Evolutionary conservation across 1,140 invertebrate species (phyloP).

Genomic region (Brachionus manjavacas): DNA sequence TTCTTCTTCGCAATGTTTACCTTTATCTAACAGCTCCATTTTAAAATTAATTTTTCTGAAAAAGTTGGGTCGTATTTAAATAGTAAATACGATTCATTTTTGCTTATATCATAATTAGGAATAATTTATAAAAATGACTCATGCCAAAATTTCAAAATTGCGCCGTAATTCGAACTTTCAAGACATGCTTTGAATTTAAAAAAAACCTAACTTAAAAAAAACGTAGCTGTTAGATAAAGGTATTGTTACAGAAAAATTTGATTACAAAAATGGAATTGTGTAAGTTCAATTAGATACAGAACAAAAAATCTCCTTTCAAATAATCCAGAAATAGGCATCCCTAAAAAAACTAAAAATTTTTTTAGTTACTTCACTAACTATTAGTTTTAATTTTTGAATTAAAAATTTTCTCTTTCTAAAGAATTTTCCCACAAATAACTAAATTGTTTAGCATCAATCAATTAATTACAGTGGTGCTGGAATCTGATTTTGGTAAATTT

Average conservation of each 20-base stretch:
- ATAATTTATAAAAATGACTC: neutral
- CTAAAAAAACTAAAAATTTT: too few relatives aligned
- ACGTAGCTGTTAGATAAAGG: constrained; percentile 36
- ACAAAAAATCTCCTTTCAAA: neutral
- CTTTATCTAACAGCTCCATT: constrained; percentile 40
- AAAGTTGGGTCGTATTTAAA: neutral
- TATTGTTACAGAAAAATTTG: too few relatives aligned
- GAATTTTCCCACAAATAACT: too few relatives aligned
- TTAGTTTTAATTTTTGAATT: too few relatives aligned
- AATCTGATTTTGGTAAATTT: too few relatives aligned
- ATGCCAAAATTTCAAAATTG: neutral
- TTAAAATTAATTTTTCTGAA: neutral
- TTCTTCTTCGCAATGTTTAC: constrained; percentile 35
- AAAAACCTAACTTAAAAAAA: neutral
- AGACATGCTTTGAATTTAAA: neutral
- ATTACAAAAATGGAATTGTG: too few relatives aligned
- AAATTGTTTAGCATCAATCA: too few relatives aligned
- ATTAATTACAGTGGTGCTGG: too few relatives aligned
- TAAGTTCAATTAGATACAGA: neutral
- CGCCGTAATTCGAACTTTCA: neutral
- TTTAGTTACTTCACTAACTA: too few relatives aligned
- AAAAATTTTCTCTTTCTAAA: too few relatives aligned
- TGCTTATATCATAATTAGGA: neutral
- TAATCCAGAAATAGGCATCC: neutral
- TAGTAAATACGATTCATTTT: neutral